phyloP scores from a whole-genome alignment of 2,113 vertebrate genomes.

The Gnathonemus echidnorhynchus region DNA sequence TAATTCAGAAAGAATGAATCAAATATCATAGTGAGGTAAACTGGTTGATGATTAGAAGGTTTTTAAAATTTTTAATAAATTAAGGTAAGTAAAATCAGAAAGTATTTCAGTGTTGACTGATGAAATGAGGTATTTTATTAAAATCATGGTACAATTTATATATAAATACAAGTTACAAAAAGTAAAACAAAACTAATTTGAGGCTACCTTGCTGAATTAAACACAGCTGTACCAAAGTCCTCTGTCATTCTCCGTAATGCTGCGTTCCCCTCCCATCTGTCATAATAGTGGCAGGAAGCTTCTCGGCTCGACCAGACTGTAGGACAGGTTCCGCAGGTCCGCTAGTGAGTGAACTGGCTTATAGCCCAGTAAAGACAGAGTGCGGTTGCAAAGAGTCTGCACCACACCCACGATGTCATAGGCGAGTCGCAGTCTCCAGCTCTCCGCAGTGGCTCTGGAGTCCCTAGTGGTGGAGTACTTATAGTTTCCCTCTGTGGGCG shows the following conservation, averaged over 20 bases:
- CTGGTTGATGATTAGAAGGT: background rate
- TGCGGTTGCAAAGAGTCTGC: conserved; percentile 61
- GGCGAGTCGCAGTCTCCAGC: conserved; percentile 61
- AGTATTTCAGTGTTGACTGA: background rate
- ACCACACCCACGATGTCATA: conserved; percentile 61
- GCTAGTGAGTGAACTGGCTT: conserved; percentile 50
- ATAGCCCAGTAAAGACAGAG: conserved; percentile 64
- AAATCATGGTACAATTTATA: conserved; percentile 1
- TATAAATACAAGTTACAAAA: conserved; percentile 14
- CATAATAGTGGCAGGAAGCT: conserved; percentile 45
- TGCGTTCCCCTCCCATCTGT: background rate
- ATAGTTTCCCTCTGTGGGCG: conserved; percentile 48
- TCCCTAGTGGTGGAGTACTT: conserved; percentile 63
- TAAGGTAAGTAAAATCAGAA: background rate
- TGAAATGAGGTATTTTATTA: background rate
- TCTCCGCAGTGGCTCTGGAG: conserved; percentile 59
- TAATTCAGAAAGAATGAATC: background rate
- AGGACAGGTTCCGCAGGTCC: conserved; percentile 59
- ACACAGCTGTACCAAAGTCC: background rate
- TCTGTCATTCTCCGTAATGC: background rate
- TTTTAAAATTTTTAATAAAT: background rate
- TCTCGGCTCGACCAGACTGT: conserved; percentile 55
- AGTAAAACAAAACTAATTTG: background rate
- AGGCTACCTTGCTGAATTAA: background rate
- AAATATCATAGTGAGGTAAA: background rate